Evolutionary conservation across 2,888 invertebrate genomes (phyloP), one percentile per base, ranked within the genome.

Genomic region (Uropetala carovei): DNA sequence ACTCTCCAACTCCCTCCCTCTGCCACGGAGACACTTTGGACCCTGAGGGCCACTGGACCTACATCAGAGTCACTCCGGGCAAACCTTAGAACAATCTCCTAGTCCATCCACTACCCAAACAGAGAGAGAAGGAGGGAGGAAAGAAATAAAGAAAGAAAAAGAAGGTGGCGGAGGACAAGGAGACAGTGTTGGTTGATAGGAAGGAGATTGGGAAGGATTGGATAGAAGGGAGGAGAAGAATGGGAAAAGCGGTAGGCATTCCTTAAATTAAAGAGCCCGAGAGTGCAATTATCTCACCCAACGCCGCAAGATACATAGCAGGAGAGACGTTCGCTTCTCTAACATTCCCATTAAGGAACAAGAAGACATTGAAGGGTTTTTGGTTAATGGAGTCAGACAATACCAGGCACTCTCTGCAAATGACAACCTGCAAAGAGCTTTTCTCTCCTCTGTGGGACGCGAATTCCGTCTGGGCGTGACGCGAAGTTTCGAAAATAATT

Each of bases 271-370:
- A 89, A 89, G 64, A 43, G 30, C 83, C 83, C 83, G n/a, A 60
- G 86, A 60, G 89, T 43, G 89, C 68, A 68, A 89, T 89, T 89
- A 89, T 89, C 30, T 89, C 64, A 64, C 64, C 89, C 43, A 43
- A 18, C 30, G 86, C 86, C 60, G 60, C 86, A 64, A 86, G 86
- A 86, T 86, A 59, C 58, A 59, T 22, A 82, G 0, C 7, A 43
- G n/a, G 59, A 27, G 85, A 86, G 60, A n/a, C 56, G 11, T 56
- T 56, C n/a, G n/a, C 56, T 86, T 30, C 60, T 60, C 86, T 60
- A 60, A 59, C 18, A 64, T 86, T 86, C 86, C 86, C 86, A 86
- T 86, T 86, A 86, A 83, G 83, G 57, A 18, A 83, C 59, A 64
- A 60, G 27, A 43, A n/a, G 59, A 43, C 30, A 14, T 86, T 22